phyloP scores from a whole-genome alignment of 2,797 vertebrate species.

The Argya squamiceps region DNA sequence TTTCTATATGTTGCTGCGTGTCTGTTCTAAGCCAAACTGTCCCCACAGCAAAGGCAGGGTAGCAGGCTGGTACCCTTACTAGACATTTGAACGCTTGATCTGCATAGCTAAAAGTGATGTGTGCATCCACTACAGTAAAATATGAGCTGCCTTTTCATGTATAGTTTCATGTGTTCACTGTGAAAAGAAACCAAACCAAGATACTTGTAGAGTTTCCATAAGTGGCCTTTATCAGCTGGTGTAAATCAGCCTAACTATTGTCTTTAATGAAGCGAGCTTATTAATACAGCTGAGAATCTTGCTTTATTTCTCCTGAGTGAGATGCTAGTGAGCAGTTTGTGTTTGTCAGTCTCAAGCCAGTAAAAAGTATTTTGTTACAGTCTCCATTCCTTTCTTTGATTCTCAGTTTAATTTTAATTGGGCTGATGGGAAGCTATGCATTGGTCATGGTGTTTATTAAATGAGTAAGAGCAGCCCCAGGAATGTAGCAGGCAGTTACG shows the following conservation, averaged over 20 bases:
- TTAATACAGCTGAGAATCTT: not conserved
- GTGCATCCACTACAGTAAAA: not conserved
- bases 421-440: not conserved
- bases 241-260: not conserved
- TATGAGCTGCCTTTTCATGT: not conserved
- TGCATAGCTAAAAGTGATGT: not conserved
- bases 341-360: not conserved
- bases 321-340: not conserved
- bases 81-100: not conserved
- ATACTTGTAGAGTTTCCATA: not conserved
- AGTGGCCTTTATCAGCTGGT: not conserved
- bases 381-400: not conserved
- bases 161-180: not conserved
- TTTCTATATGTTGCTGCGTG: not conserved
- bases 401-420: slow-evolving; percentile 24
- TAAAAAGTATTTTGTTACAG: not conserved
- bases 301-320: not conserved
- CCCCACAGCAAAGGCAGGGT: slow-evolving; percentile 32
- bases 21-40: slow-evolving; percentile 10
- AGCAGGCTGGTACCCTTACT: slow-evolving; percentile 22
- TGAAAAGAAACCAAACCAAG: not conserved
- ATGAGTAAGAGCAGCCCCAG: not conserved
- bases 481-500: not conserved
- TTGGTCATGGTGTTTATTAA: not conserved
- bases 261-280: not conserved